phyloP scores from a whole-genome alignment of 2,888 invertebrate genomes.

The Xylota segnis region DNA sequence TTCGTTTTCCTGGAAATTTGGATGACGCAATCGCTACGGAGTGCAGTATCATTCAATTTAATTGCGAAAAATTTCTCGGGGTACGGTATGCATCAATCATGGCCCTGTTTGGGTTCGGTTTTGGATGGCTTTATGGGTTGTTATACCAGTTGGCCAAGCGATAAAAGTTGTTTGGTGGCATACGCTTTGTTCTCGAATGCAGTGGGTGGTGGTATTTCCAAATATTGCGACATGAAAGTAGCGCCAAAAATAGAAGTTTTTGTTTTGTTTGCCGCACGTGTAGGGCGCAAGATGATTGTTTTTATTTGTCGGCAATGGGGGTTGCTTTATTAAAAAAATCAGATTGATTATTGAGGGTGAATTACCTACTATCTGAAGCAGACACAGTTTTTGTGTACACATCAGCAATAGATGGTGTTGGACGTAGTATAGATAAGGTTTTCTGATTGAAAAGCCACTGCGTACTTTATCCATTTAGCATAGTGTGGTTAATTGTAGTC shows the following conservation, averaged over 20 bases:
- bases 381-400: background rate
- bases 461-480: background rate
- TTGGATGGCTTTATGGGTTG: constrained; percentile 29
- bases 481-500: background rate
- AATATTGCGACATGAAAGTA: constrained; percentile 57
- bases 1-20: constrained; percentile 50
- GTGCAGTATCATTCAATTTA: constrained; percentile 60
- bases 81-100: constrained; percentile 10
- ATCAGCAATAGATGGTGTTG: background rate
- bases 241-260: constrained; percentile 25
- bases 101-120: background rate
- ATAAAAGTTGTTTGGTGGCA: background rate
- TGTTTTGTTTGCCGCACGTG: background rate
- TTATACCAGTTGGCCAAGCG: constrained; percentile 39
- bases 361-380: constrained; percentile 31
- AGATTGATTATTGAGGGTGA: background rate
- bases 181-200: constrained; percentile 6
- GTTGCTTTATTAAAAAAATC: background rate
- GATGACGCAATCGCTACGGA: constrained; percentile 62
- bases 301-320: background rate
- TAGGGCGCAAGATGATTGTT: background rate
- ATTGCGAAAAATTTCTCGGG: constrained; percentile 36
- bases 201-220: constrained; percentile 34
- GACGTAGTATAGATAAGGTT: background rate
- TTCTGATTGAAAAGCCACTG: background rate